These are phyloP conservation scores for Diaphora mendica DNA, from an alignment of 2,888 invertebrate species.

Conservation along the genomic window DNA sequence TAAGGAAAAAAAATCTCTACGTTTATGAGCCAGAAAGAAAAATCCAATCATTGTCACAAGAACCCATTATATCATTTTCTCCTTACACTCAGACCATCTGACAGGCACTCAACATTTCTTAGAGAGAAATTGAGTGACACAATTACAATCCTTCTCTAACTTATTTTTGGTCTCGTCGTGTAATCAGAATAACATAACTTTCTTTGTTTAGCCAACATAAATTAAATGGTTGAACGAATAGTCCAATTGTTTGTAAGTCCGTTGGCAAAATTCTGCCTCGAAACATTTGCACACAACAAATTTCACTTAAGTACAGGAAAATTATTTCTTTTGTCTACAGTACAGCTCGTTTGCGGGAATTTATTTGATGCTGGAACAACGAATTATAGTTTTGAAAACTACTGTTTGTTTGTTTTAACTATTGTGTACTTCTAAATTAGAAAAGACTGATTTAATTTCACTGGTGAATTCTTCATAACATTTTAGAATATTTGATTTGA, in stretches of 20 bases:
- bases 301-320: constrained; percentile 51
- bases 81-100: background rate
- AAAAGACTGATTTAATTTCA: background rate
- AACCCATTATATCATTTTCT: background rate
- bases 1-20: background rate
- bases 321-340: constrained; percentile 53
- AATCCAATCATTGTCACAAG: background rate
- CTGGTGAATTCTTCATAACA: background rate
- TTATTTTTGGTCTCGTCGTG: constrained; percentile 1
- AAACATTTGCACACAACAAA: constrained; percentile 57
- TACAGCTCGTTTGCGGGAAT: background rate
- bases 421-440: background rate
- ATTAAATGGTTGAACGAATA: constrained; percentile 24
- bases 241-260: constrained; percentile 17
- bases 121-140: background rate
- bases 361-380: background rate
- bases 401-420: background rate
- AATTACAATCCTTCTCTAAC: background rate
- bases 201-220: constrained; percentile 24
- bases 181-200: constrained; percentile 15
- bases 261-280: constrained; percentile 42
- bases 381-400: background rate
- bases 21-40: background rate
- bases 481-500: background rate
- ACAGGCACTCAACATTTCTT: background rate